Base-by-base conservation (phyloP, 2,888 invertebrate genomes). In the Drosophila fungiperda region DNA sequence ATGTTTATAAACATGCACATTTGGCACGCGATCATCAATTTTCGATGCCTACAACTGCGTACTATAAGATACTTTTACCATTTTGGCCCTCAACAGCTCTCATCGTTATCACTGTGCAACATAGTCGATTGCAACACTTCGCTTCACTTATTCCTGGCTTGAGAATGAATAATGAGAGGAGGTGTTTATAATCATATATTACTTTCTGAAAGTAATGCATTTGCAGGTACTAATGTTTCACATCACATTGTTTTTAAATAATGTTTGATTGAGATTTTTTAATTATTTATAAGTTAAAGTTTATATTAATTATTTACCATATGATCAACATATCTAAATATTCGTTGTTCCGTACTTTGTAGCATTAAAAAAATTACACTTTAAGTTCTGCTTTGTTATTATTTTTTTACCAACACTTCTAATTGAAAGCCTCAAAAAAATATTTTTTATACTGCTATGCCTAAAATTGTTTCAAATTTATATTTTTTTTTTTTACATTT, bases 1-100 rank as follows among this genome's bases (percentile, higher is more conserved):
- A 87, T 89, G 90, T 87, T 87, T 80, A 89, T 89, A 87, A 90
- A 90, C 82, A 87, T 87, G 89, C 89, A 87, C 86, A 86, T 90
- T 87, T 87, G 90, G 87, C 90, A 87, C 87, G 87, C 87, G 87
- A 87, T 87, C 84, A 86, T 86, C 83, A 89, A 89, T 89, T 85
- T 89, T 82, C 76, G 66, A 73, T 64, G 73, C 50, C 78, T 73
- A 73, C 78, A 69, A 79, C 79, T 87, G 88, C 89, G 89, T 84
- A 89, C 83, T 77, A 61, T 45, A 71, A 87, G 87, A 83, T 86
- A 83, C 84, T 84, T 83, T 88, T 88, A 69, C 82, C 64, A 78
- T 82, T 65, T 63, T 17, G 82, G 82, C 78, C 75, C 82, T 82
- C 82, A 81, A 79, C 78, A 67, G 68, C 73, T 77, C 73, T 73